Base-by-base conservation (phyloP, 2,888 invertebrate genomes). In the Tiphia femorata region DNA sequence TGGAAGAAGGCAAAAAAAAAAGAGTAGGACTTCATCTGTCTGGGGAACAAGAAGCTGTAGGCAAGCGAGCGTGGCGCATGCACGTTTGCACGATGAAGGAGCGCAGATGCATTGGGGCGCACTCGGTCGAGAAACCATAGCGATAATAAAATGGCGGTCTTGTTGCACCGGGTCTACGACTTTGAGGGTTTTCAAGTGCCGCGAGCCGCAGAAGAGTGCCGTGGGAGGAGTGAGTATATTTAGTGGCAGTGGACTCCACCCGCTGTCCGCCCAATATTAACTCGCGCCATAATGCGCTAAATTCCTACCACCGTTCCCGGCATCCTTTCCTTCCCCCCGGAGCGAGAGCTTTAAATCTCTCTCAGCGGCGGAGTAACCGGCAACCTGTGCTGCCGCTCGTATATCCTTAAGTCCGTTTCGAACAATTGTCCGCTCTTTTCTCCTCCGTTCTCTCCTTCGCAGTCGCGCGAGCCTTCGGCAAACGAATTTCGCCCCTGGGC, bases 201-300 rank as follows among this genome's bases (percentile, higher is more conserved):
- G 56, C 49, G 49, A 63, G 44, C 61, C 49, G 41, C 51, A 55
- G 51, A 54, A 43, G 53, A 56, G 53, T 37, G 49, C 44, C 37
- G 47, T 51, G 47, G 56, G 59, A 59, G 63, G 69, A 55, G 64
- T 51, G 67, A 65, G 69, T 71, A 77, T 76, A 73, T 76, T 78
- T 77, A 73, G 75, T 68, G 61, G 67, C 66, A 68, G 72, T 66
- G 76, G 71, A 72, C 72, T 73, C 73, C 73, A 73, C 76, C 76
- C 70, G 68, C 73, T 75, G 78, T 79, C 79, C 79, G 74, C 74
- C 79, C 78, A 76, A 77, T 79, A 79, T 80, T 78, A 79, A 77
- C 78, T 78, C 73, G 73, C 67, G 72, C 72, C 72, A 75, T 80
- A 80, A 79, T 77, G 78, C 78, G 78, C 70, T 78, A 76, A 80